Evolutionary conservation across 2,113 vertebrate species (phyloP), one percentile per base, ranked within the genome.

Genomic region (Apteryx mantelli): DNA sequence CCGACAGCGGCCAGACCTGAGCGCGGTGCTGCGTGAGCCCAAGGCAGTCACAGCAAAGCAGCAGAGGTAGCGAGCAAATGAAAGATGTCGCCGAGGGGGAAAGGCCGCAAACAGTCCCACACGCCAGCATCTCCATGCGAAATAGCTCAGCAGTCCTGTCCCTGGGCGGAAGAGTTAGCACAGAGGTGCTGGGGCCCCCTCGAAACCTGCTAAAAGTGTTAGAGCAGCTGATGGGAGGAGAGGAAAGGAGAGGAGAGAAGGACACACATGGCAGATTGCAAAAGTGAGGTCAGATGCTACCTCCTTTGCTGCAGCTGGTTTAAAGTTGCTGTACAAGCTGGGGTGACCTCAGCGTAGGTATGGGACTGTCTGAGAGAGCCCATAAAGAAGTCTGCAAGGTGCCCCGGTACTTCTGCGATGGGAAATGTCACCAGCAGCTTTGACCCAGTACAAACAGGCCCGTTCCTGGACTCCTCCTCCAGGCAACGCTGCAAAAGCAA

Each of bases 41-140:
- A 26, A 86, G 83, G 58, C 66, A 79, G 68, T 60, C 77, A 42
- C 68, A 81, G 78, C 68, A 86, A 97, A 97, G 66, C 83, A 66
- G 53, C 3, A 4, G 91, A 95, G 50, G 10, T 12, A 58, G 69
- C 46, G 19, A 85, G 86, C 69, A 96, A 94, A 88, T 26, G 25
- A 61, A 90, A 95, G 61, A 58, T 1, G 0, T 7, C 87, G 53
- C 92, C 78, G 93, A 38, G 36, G 40, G 1, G 6, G 36, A 15
- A 6, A 76, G 28, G 73, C 64, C 92, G 82, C 91, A 97, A 97
- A 96, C 92, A 94, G 60, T 86, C 68, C 96, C 96, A 97, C 76
- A 34, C 4, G 58, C 88, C 91, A 93, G 71, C 97, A 95, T 66
- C 82, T 87, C 74, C 70, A 69, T 85, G 96, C 86, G 95, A 97